These are phyloP conservation scores for Hemiscyllium ocellatum DNA, from an alignment of 2,113 vertebrate species.

Conservation along the genomic window DNA sequence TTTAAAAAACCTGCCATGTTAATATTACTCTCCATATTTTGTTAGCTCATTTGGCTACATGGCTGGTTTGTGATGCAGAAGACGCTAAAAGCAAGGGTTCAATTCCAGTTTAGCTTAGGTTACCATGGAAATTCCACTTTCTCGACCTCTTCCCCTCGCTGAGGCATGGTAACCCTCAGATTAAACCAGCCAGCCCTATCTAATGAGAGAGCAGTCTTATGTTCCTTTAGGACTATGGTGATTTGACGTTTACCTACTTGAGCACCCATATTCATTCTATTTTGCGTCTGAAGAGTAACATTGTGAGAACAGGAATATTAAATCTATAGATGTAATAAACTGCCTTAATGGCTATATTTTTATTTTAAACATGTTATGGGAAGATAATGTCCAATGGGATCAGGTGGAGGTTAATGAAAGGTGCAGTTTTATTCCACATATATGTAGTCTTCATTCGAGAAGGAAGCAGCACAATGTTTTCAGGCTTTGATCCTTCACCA, in stretches of 20 bases:
- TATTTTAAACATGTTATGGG: neutral
- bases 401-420: neutral
- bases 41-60: no score
- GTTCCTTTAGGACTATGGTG: no score
- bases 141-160: no score
- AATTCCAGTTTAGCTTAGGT: no score
- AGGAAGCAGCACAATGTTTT: neutral
- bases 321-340: neutral
- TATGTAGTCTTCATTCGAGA: neutral
- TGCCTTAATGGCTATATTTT: neutral
- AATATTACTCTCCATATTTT: neutral
- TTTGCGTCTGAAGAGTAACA: neutral
- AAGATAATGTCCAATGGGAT: neutral
- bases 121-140: no score
- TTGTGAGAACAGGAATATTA: neutral
- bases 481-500: neutral
- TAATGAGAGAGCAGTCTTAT: no score
- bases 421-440: neutral
- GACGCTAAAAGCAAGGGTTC: no score
- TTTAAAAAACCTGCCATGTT: neutral
- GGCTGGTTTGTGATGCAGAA: no score
- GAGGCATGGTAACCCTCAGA: no score
- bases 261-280: no score
- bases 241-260: no score
- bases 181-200: no score